Conservation (phyloP, 2,888 invertebrate genomes). For the Diachrysia chrysitis region DNA sequence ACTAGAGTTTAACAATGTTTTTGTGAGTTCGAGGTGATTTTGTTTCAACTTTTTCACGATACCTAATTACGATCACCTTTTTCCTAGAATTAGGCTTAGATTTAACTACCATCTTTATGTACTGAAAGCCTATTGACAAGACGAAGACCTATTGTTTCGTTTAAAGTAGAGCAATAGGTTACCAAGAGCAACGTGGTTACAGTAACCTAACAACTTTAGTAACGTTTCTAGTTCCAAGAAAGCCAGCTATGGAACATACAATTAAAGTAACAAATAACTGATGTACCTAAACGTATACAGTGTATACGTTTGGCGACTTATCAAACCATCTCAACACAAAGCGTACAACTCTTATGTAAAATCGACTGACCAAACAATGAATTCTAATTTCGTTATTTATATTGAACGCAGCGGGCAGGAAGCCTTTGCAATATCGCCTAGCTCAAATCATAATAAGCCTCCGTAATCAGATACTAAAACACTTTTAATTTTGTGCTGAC, state of each 20-base stretch:
- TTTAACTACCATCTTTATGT: conserved; percentile 42
- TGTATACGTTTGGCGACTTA: conserved; percentile 19
- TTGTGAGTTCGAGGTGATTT: conserved; percentile 40
- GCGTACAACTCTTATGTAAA: conserved; percentile 40
- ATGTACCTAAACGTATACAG: conserved; percentile 8
- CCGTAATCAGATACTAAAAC: conserved; percentile 86
- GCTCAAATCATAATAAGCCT: conserved; percentile 78
- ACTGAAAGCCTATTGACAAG: conserved; percentile 31
- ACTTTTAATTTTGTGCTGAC: conserved; percentile 87
- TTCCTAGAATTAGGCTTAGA: conserved; percentile 43
- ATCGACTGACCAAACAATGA: conserved; percentile 55
- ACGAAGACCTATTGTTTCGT: conserved; percentile 28
- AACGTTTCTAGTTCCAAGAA: background rate
- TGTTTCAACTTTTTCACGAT: conserved; percentile 42
- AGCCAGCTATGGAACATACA: conserved; percentile 11
- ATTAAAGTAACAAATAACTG: conserved; percentile 23
- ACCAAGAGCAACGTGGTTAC: background rate
- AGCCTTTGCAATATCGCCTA: conserved; percentile 72
- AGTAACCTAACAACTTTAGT: conserved; percentile 4
- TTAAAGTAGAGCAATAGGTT: conserved; percentile 36
- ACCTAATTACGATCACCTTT: conserved; percentile 49
- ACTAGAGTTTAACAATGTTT: conserved; percentile 41
- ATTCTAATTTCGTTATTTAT: conserved; percentile 61
- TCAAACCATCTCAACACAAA: conserved; percentile 46
- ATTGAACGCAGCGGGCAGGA: conserved; percentile 71